Conservation (phyloP, 2,113 vertebrate species). For the Hemicordylus capensis region DNA sequence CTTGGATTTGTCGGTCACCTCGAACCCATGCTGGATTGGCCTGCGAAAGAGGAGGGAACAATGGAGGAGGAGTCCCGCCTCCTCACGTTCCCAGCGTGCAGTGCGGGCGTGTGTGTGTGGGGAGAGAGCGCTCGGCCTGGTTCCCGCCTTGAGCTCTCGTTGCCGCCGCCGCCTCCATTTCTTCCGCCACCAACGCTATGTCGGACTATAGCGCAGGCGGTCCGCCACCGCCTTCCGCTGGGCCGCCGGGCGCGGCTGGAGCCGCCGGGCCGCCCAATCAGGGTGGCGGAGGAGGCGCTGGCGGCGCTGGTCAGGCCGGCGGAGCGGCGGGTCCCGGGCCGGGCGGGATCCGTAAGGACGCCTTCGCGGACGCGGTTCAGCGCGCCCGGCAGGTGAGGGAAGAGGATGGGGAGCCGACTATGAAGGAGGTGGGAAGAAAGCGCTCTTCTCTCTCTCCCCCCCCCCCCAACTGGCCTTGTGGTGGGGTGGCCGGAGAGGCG, state of each 20-base stretch:
- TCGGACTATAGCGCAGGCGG: slow-evolving; percentile 70
- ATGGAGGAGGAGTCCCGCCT: background rate
- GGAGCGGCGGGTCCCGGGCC: slow-evolving; percentile 60
- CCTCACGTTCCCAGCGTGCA: slow-evolving; percentile 71
- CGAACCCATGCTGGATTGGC: background rate
- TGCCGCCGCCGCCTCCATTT: slow-evolving; percentile 54
- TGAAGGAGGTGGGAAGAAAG: background rate
- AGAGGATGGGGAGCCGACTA: background rate
- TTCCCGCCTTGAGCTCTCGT: slow-evolving; percentile 74
- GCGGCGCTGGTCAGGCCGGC: slow-evolving; percentile 69
- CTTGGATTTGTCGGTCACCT: slow-evolving; percentile 16
- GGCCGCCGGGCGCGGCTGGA: slow-evolving; percentile 64
- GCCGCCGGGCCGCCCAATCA: slow-evolving; percentile 71
- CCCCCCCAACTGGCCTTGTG: background rate
- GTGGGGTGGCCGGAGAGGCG: background rate
- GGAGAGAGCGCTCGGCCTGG: slow-evolving; percentile 64
- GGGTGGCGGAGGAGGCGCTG: slow-evolving; percentile 16
- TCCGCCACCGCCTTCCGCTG: slow-evolving; percentile 22
- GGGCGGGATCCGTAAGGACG: slow-evolving; percentile 85
- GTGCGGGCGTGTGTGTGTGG: slow-evolving; percentile 64
- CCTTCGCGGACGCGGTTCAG: slow-evolving; percentile 91
- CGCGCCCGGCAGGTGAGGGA: slow-evolving; percentile 87
- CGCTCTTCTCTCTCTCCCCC: background rate
- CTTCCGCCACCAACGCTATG: slow-evolving; percentile 47
- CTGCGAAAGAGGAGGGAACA: background rate